Evolutionary conservation across 1,140 invertebrate species (phyloP).

Genomic region (Drosophila elegans): DNA sequence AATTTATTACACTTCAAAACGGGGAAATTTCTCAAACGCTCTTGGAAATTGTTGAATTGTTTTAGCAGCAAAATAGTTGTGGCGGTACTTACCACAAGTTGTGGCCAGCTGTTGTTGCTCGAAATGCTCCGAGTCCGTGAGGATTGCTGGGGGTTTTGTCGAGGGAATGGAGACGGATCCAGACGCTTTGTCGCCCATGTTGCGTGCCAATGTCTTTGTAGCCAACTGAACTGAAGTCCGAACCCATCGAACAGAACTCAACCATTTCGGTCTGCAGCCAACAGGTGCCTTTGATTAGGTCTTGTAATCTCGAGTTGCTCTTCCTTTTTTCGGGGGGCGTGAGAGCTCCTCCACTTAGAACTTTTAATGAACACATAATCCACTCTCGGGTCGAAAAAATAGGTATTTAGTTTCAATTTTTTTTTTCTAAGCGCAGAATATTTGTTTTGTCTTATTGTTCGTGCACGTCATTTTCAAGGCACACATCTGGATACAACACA

Average conservation of each 20-base stretch:
- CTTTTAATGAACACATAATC: neutral
- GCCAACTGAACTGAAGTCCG: conserved; percentile 53
- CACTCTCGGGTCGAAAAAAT: neutral
- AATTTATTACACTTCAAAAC: conserved; percentile 72
- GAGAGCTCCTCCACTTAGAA: neutral
- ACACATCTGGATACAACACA: conserved; percentile 21
- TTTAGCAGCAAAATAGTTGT: conserved; percentile 63
- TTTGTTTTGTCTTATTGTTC: conserved; percentile 1
- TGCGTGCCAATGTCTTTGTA: conserved; percentile 47
- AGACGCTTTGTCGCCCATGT: conserved; percentile 74
- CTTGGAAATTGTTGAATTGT: conserved; percentile 61
- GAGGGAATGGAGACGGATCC: conserved; percentile 27
- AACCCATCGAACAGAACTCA: conserved; percentile 8
- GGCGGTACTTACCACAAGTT: conserved; percentile 72
- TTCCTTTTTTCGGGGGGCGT: conserved; percentile 4
- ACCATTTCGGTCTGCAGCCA: conserved; percentile 6
- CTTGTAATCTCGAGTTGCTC: conserved; percentile 42
- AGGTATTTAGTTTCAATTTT: too few species aligned
- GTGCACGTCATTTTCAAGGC: conserved; percentile 5
- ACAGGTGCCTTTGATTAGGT: conserved; percentile 40
- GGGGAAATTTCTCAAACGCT: conserved; percentile 63
- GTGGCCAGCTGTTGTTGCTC: conserved; percentile 45
- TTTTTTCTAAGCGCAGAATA: neutral
- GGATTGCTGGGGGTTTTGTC: conserved; percentile 1
- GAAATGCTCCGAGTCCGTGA: conserved; percentile 25